Base-by-base conservation (phyloP, 2,888 invertebrate species). In the Cephonodes hylas region DNA sequence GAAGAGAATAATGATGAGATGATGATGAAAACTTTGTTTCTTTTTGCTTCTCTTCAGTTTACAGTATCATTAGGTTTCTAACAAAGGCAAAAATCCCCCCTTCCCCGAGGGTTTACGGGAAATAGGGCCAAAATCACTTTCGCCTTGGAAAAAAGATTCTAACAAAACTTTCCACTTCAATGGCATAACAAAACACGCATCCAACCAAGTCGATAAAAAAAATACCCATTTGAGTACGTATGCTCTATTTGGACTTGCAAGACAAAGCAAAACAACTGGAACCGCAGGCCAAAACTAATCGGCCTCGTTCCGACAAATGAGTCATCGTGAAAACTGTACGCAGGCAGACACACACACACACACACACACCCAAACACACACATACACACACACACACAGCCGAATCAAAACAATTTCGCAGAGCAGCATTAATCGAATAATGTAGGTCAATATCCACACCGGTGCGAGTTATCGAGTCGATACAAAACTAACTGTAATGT, bases 341-440 rank as follows among this genome's bases (percentile, higher is more conserved):
- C 44, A n/a, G n/a, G n/a, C n/a, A n/a, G n/a, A n/a, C n/a, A n/a
- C n/a, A n/a, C n/a, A 44, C 44, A 18, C 44, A 18, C 1, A 25
- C n/a, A 13, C 48, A 48, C 15, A 25, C 18, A 25, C 25, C 15
- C 25, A 23, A 15, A 25, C 48, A 27, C 10, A 13, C 13, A 8
- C n/a, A n/a, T n/a, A 4, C 23, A 23, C 10, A 38, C 38, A 48
- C 18, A 23, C 46, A 48, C 31, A n/a, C 23, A 27, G 6, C 23
- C 18, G 13, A 25, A 25, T 13, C 34, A 18, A 48, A 27, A 60
- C 60, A 60, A 53, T 53, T 60, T 60, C 53, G 27, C 60, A 34
- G 42, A 18, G 15, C 53, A 42, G 42, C 42, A 60, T 53, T 53
- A 53, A 60, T 60, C 38, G 53, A 60, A n/a, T 25, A 18, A 60